phyloP scores from a whole-genome alignment of 2,797 vertebrate species.

The Oophaga sylvatica region DNA sequence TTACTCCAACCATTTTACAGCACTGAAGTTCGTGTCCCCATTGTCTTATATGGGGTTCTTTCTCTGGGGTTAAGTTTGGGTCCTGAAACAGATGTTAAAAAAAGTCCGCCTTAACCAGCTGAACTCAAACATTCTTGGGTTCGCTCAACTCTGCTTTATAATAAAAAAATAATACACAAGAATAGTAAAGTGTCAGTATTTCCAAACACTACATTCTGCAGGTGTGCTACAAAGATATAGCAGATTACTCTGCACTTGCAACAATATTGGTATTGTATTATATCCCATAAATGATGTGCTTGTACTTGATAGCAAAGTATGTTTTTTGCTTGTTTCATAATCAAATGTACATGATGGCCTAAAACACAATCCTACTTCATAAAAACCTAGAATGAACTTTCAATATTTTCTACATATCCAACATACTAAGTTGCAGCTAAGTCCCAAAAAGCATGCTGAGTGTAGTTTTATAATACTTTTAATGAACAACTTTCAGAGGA shows the following conservation, averaged over 20 bases:
- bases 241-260: background rate
- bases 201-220: too few species aligned
- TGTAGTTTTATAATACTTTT: slow-evolving; percentile 30
- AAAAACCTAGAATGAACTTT: background rate
- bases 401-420: slow-evolving; percentile 24
- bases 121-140: too few species aligned
- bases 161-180: too few species aligned
- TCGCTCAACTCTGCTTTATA: too few species aligned
- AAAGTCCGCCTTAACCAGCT: too few species aligned
- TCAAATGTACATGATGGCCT: background rate
- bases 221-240: background rate
- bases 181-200: too few species aligned
- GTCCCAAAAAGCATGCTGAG: slow-evolving; percentile 34
- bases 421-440: slow-evolving; percentile 32
- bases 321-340: background rate
- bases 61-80: too few species aligned
- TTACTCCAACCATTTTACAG: too few species aligned
- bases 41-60: too few species aligned
- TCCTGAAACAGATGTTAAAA: too few species aligned
- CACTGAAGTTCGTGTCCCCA: too few species aligned
- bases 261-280: background rate
- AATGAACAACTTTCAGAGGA: slow-evolving; percentile 16
- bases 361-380: background rate
- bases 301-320: background rate
- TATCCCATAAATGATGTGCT: background rate